Percentiles rank a stretch among this genome's conserved stretches.
phyloP scores from a whole-genome alignment of 1,140 invertebrate species.

The Mamestra configurata region DNA sequence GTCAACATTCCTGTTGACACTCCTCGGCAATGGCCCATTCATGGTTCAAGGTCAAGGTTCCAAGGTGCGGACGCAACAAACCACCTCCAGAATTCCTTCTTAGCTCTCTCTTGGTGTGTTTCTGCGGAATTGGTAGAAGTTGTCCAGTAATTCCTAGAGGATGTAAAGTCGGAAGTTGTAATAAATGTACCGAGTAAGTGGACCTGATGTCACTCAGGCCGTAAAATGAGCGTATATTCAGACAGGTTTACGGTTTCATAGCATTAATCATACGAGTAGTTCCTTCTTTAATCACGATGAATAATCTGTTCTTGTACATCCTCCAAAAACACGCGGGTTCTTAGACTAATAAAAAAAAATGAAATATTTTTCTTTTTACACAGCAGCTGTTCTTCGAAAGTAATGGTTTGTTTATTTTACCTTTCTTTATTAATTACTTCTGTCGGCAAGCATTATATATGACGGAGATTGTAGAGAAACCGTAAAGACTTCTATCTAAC shows the following conservation, averaged over 20 bases:
- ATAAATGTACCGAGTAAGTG: not conserved
- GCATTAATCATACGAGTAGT: not conserved
- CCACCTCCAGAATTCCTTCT: not conserved
- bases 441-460: too few relatives aligned
- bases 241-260: slow-evolving; percentile 12
- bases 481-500: not conserved
- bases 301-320: not conserved
- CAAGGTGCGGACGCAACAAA: too few relatives aligned
- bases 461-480: not conserved
- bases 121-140: too few relatives aligned
- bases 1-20: too few relatives aligned
- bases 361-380: too few relatives aligned
- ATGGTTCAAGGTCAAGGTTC: too few relatives aligned
- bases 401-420: too few relatives aligned
- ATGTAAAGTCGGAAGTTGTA: not conserved
- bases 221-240: not conserved
- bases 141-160: not conserved
- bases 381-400: too few relatives aligned
- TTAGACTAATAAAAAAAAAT: too few relatives aligned
- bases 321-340: not conserved
- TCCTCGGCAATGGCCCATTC: too few relatives aligned
- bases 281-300: not conserved
- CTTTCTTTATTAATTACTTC: too few relatives aligned
- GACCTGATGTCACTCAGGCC: slow-evolving; percentile 3
- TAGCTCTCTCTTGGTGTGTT: not conserved